Evolutionary conservation across 1,140 invertebrate genomes (phyloP), one percentile per base, ranked within the genome.

Genomic region (Orchestia grillus): DNA sequence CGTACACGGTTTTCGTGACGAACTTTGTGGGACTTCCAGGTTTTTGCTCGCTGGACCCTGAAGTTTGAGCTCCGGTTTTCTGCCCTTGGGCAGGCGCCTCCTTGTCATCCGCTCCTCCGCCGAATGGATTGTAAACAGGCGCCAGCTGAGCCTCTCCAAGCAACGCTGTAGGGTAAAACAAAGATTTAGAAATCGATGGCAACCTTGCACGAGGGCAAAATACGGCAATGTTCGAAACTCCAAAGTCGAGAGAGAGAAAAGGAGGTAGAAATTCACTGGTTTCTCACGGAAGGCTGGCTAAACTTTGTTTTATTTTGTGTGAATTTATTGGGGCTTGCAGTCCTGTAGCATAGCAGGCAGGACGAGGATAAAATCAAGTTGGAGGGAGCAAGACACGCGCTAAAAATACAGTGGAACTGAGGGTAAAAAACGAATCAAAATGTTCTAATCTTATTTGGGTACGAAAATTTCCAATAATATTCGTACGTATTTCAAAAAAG

Each of bases 1-100:
- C 98, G 97, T 99, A 98, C n/a, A 99, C 98, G 0, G 98, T 99
- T 97, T 99, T 98, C 6, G 98, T 98, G 23, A 97, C 96, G 88
- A 96, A 96, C 23, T 92, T 45, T 40, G 91, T 62, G 57, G 88
- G 96, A 6, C 53, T 43, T 57, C 42, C 57, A n/a, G 77, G 42
- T 42, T 90, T 90, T 90, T 43, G 88, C 11, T 4, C 44, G 44
- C 45, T 42, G 4, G 41, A 43, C 23, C 42, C 88, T 15, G 88
- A 40, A 42, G 96, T 94, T 36, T 95, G 95, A 28, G 96, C 57
- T 42, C 96, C 88, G 36, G 97, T 96, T 47, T 97, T 96, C 62
- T 96, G n/a, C 36, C n/a, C 95, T 40, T 57, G 91, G 97, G 95
- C 45, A 92, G 97, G 47, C 19, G 91, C 96, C 11, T 96, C 91